Evolutionary conservation across 2,113 vertebrate species (phyloP).

Genomic region (Synchiropus splendidus): DNA sequence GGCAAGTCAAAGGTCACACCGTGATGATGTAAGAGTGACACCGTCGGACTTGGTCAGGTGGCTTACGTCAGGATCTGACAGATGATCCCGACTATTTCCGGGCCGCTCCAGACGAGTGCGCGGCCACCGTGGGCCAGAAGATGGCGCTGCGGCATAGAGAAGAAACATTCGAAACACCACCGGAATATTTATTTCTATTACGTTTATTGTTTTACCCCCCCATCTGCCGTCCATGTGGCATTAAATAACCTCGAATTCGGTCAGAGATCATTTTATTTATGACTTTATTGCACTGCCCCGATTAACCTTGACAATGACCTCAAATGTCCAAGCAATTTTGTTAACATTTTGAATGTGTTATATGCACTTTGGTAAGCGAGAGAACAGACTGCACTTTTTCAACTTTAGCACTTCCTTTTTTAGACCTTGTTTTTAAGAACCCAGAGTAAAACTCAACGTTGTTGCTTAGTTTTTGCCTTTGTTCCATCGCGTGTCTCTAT

Average conservation of each 20-base stretch:
- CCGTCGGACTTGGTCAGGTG: constrained; percentile 19
- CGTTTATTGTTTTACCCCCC: constrained; percentile 11
- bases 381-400: constrained; percentile 5
- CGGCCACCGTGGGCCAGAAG: constrained; percentile 1
- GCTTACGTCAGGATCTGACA: constrained; percentile 51
- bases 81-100: constrained; percentile 48
- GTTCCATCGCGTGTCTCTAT: too few relatives aligned
- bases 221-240: constrained; percentile 24
- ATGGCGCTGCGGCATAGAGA: constrained; percentile 4
- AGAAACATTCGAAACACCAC: too few relatives aligned
- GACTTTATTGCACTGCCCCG: too few relatives aligned
- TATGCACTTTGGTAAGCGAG: too few relatives aligned
- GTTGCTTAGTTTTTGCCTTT: background rate
- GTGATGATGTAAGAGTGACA: constrained; percentile 17
- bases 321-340: too few relatives aligned
- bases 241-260: constrained; percentile 7
- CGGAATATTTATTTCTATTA: constrained; percentile 6
- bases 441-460: too few relatives aligned
- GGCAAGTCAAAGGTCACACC: background rate
- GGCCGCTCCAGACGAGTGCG: constrained; percentile 1
- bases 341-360: too few relatives aligned
- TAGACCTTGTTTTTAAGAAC: constrained; percentile 15
- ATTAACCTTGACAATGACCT: too few relatives aligned
- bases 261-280: too few relatives aligned
- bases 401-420: constrained; percentile 1